A percentile compares a stretch with the other conserved stretches of the same genome.
Evolutionary conservation across 2,113 vertebrate species (phyloP).

Genomic region (Globicephala melas): DNA sequence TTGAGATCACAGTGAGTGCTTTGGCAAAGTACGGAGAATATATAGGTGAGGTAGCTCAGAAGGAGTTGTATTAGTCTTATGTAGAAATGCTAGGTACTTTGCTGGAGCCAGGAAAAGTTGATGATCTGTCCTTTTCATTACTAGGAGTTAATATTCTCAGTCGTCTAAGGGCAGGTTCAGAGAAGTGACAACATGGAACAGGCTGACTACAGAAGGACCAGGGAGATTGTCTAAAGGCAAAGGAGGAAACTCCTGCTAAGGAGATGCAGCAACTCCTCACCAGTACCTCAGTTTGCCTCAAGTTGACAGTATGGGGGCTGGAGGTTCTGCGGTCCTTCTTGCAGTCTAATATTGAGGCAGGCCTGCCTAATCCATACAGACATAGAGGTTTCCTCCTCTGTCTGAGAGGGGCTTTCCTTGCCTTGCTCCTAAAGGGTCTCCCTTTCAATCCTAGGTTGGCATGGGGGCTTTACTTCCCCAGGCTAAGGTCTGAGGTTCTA

Average conservation of each 20-base stretch:
- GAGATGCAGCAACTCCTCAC: neutral
- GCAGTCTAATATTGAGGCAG: neutral
- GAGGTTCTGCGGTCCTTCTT: neutral
- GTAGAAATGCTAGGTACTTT: neutral
- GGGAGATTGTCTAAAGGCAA: neutral
- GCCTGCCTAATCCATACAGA: neutral
- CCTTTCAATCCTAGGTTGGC: neutral
- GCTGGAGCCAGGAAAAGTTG: neutral
- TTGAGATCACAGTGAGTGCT: slow-evolving; percentile 86
- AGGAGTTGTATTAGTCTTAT: neutral
- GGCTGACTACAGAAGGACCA: neutral
- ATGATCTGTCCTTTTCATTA: neutral
- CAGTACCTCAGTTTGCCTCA: neutral
- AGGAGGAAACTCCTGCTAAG: neutral
- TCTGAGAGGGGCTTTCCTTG: neutral
- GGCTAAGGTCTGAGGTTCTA: neutral
- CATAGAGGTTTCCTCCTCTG: neutral
- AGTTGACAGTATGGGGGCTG: neutral
- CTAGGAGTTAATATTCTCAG: neutral
- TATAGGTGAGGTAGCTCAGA: neutral
- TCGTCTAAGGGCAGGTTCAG: neutral
- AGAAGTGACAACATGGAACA: neutral
- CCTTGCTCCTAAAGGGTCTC: neutral
- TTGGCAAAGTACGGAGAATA: neutral
- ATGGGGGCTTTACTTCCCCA: neutral